Conservation (phyloP, 2,797 vertebrate genomes). For the Micromesistius poutassou region DNA sequence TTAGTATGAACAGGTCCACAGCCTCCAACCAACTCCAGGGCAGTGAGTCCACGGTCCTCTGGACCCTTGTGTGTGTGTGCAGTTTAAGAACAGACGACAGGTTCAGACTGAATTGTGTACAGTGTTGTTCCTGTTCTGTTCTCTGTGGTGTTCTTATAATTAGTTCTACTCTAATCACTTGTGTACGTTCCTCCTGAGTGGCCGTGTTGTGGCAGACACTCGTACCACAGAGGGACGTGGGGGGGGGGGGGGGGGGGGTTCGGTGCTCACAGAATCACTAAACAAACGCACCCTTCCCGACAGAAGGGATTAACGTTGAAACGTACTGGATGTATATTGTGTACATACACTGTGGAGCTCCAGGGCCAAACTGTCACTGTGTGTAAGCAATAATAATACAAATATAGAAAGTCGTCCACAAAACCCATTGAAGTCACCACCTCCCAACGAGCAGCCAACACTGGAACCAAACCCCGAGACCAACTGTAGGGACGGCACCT, state of each 20-base stretch:
- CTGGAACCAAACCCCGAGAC: not conserved
- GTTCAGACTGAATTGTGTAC: not conserved
- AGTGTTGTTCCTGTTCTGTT: not conserved
- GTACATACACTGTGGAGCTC: conserved; percentile 22
- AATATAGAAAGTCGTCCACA: not conserved
- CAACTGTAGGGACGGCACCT: not conserved
- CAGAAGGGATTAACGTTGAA: not conserved
- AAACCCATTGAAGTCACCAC: not conserved
- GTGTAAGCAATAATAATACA: conserved; percentile 50
- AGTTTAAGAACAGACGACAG: not conserved
- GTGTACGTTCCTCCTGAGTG: not conserved
- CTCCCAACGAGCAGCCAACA: not conserved
- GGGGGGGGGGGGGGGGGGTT: not conserved
- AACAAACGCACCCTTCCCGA: not conserved
- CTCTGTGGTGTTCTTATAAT: not conserved
- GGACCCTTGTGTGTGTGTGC: not conserved
- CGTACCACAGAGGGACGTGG: not conserved
- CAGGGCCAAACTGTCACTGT: conserved; percentile 30
- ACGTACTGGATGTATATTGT: conserved; percentile 18
- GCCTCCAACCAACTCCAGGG: not conserved
- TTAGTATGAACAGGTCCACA: not conserved
- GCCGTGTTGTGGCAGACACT: not conserved
- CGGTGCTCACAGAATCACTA: not conserved
- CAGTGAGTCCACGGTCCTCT: not conserved
- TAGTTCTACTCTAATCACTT: not conserved